Conservation (phyloP, 2,888 invertebrate species). For the Heliconius charithonia region DNA sequence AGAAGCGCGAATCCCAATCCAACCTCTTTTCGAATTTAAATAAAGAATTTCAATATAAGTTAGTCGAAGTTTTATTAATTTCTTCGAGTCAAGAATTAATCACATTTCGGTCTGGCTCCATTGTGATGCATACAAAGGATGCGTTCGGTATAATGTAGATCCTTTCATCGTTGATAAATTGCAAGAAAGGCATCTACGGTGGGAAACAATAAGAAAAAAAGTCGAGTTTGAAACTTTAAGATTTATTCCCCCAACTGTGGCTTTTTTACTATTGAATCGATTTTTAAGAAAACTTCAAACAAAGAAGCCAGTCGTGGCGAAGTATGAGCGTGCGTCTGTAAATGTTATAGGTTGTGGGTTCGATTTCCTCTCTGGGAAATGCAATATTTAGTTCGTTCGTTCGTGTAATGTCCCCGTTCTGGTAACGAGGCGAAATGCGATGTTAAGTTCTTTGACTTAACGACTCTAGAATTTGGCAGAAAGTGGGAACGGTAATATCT, state of each 20-base stretch:
- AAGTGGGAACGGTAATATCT: too few species aligned
- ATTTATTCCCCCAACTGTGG: slow-evolving; percentile 43
- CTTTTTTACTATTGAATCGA: slow-evolving; percentile 39
- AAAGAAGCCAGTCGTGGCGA: background rate
- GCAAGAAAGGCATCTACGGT: slow-evolving; percentile 45
- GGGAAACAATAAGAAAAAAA: slow-evolving; percentile 51
- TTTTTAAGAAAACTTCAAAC: slow-evolving; percentile 25
- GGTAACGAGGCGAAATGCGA: too few species aligned
- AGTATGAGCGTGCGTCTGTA: too few species aligned
- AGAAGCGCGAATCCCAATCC: background rate
- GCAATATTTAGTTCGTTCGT: background rate
- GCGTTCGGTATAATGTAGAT: slow-evolving; percentile 46
- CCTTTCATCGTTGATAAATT: slow-evolving; percentile 52
- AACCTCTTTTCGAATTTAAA: background rate
- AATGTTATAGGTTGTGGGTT: background rate
- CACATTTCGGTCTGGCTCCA: slow-evolving; percentile 41
- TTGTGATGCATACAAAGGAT: slow-evolving; percentile 49
- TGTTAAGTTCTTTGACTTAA: too few species aligned
- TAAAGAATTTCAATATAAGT: slow-evolving; percentile 6
- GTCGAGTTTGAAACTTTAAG: slow-evolving; percentile 45
- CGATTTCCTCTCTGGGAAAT: fast-evolving
- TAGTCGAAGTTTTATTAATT: slow-evolving; percentile 42
- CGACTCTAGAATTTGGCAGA: too few species aligned
- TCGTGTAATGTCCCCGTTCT: too few species aligned
- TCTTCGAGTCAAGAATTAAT: slow-evolving; percentile 41